Evolutionary conservation across 1,140 invertebrate genomes (phyloP).

Genomic region (Latrodectus geometricus): DNA sequence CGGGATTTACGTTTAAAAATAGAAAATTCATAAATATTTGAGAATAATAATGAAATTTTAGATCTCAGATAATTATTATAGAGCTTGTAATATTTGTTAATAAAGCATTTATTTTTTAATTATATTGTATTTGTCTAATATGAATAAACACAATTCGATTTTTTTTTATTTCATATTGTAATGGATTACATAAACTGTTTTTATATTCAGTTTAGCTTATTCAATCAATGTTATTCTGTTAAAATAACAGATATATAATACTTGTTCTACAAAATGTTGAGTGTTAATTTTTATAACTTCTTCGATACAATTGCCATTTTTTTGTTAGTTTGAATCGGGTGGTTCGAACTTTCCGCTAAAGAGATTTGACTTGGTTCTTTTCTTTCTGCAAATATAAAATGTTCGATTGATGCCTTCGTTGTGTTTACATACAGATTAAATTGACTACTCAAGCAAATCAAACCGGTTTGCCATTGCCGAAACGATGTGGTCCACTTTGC

Average conservation of each 20-base stretch:
- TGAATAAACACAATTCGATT: too few species aligned
- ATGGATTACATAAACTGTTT: too few species aligned
- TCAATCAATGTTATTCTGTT: too few species aligned
- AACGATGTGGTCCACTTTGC: constrained; percentile 32
- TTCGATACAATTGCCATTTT: not conserved
- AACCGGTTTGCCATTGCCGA: not conserved
- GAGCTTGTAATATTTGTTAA: too few species aligned
- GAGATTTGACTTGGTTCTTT: not conserved
- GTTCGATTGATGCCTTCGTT: constrained; percentile 1
- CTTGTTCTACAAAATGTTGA: not conserved
- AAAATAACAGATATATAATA: not conserved
- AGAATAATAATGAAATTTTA: too few species aligned
- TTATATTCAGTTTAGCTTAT: too few species aligned
- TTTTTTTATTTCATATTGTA: too few species aligned
- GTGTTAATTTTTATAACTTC: not conserved
- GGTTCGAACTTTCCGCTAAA: not conserved
- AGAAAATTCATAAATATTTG: too few species aligned
- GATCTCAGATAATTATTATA: too few species aligned
- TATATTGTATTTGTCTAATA: too few species aligned
- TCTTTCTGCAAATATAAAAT: not conserved
- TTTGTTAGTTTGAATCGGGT: not conserved
- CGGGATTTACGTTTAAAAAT: too few species aligned
- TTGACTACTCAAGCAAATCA: constrained; percentile 36
- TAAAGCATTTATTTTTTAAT: too few species aligned
- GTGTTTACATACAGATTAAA: constrained; percentile 45